Base-by-base conservation (phyloP, 2,888 invertebrate species). In the Epinotia bilunana region DNA sequence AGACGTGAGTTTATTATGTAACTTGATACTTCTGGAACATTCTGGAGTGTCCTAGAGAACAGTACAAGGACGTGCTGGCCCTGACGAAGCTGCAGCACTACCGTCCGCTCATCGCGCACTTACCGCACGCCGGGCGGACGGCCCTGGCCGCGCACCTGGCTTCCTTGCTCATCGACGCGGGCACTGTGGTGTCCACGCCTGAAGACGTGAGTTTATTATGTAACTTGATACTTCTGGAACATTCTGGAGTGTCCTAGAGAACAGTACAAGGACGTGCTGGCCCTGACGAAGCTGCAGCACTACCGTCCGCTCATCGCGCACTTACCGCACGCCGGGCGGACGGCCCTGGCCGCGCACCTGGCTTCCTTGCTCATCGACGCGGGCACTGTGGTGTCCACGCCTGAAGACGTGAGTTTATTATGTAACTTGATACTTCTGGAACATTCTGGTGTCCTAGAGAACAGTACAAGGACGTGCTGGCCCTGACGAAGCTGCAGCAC, bases 211-310 rank as follows among this genome's bases (percentile, higher is more conserved):
- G 39, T 9, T 39, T 39, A 39, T 39, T 39, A 39, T 39, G 0
- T 9, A 39, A 39, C 9, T 39, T 39, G 39, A 9, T 39, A 39
- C 39, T 39, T 9, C 4, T 9, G 7, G 33, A 33, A 33, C 33
- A 33, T 6, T 33, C 0, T 33, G 6, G 7, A 33, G 33, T 33
- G 33, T 33, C 33, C 7, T 33, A 33, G 33, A 2, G 99, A 99
- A 87, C 97, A 97, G 84, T 99, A 99, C 92, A 98, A 98, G 89
- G 97, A 99, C 89, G 96, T 99, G 16, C 94, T 99, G 63, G 97
- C 97, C 0, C 96, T 99, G 18, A 95, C 99, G 74, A 96, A 97
- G 83, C 93, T 99, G 7, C 39, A 9, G 9, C 9, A 39, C 39
- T 99, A 98, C 86, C 96, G 97, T 9, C 97, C 97, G 0, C 94